Base-by-base conservation (phyloP, 2,113 vertebrate genomes). In the Cheirogaleus medius region DNA sequence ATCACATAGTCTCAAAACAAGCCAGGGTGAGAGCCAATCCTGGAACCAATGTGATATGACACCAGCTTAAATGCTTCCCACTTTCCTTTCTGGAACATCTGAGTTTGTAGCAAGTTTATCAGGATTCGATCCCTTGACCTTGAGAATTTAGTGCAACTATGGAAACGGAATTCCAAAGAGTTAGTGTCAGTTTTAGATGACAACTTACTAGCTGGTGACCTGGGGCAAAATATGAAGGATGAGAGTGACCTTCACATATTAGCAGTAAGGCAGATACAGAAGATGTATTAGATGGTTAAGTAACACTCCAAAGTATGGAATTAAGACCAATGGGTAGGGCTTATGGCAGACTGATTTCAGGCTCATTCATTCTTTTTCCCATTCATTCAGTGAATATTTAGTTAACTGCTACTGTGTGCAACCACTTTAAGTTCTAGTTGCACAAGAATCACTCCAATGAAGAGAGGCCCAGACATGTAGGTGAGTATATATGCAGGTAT, bases 111-210 rank as follows among this genome's bases (percentile, higher is more conserved):
- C 87, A 89, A 27, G 17, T 87, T 78, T 52, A 23, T 58, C 9
- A 78, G 42, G 69, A 83, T 89, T 69, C 39, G 52, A 27, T 66
- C n/a, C 68, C 77, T 47, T 78, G 66, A 89, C 37, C 63, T 87
- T 49, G 83, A 84, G 74, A 82, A 86, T 5, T 68, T 47, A 29
- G 6, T 18, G 27, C 21, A 78, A 54, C 37, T 63, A 58, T 74
- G 42, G 52, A 94, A 94, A 81, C 47, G 63, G 39, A 94, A 68
- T 92, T 90, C 34, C 23, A 87, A 80, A 90, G 63, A 89, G 34
- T 17, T 29, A 47, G 23, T 68, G 23, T 18, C 44, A 44, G 17
- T 23, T 95, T 92, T 66, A n/a, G 37, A 84, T 54, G 83, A 93
- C 6, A 56, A 52, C 14, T 64, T 68, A 47, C 4, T 58, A 58